Evolutionary conservation across 1,140 invertebrate genomes (phyloP), one percentile per base, ranked within the genome.

Genomic region (Andrena cerasifolii): DNA sequence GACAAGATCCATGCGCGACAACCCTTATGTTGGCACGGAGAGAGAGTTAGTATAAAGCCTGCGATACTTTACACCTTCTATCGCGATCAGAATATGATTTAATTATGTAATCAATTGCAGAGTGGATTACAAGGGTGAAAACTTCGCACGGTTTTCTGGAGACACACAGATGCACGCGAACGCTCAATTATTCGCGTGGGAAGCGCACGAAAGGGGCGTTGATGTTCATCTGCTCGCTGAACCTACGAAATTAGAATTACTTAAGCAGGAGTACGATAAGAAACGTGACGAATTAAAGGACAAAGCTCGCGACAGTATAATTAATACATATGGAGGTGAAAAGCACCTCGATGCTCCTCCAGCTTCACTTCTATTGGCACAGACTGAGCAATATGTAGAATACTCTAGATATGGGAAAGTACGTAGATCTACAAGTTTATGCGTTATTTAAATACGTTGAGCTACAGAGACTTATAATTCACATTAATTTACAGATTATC

Each of bases 101-200:
- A 73, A 71, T 68, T 67, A 40, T 36, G 0, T 61, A 66, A 16
- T 31, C 58, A 18, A 28, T 78, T 54, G 1, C 83, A 96, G 95
- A 72, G 94, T 95, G 3, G 96, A 98, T 84, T 99, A 98, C 93
- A 94, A 96, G 45, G 99, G 99, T 21, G 99, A 99, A 91, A 99
- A 99, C 91, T 99, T 98, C 94, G 96, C 97, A 0, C 94, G 99
- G 43, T 98, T 97, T 87, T 96, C 97, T 51, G 99, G 99, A 14
- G 99, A 99, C 92, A 99, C 99, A 1, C 94, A 95, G 49, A 94
- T 96, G 67, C 98, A 99, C 90, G 96, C 98, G 4, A 95, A 95
- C 26, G 97, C 98, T 24, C 98, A 99, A 91, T 86, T 99, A 82
- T 99, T 99, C 95, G 98, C 99, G 0, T 99, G 99, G 99, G 97